These are phyloP conservation scores for Noctilio leporinus DNA, from an alignment of 2,113 vertebrate genomes.

Conservation along the genomic window DNA sequence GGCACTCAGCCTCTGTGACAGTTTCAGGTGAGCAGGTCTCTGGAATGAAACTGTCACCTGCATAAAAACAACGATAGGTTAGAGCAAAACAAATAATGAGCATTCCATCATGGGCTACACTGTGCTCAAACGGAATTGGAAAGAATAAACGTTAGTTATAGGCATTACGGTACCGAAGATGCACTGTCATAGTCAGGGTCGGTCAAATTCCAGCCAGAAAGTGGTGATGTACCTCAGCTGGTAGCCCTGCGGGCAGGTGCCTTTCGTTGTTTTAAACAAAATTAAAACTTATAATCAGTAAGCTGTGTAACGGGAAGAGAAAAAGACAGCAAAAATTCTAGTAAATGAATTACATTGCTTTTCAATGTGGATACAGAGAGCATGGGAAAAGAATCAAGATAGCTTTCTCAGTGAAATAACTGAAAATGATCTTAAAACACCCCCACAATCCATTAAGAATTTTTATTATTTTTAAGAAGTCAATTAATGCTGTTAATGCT, in stretches of 20 bases:
- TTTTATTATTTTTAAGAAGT: not conserved
- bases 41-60: not conserved
- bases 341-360: not conserved
- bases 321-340: not conserved
- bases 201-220: not conserved
- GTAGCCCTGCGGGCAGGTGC: too few relatives aligned
- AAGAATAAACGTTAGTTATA: not conserved
- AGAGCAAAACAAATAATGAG: not conserved
- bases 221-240: not conserved
- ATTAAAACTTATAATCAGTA: not conserved
- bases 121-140: not conserved
- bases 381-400: not conserved
- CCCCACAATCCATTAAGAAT: not conserved
- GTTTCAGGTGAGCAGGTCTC: not conserved
- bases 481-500: not conserved
- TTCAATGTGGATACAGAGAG: not conserved
- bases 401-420: not conserved
- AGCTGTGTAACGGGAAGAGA: not conserved
- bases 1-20: not conserved
- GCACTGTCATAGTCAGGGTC: not conserved
- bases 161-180: not conserved
- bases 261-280: not conserved
- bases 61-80: not conserved
- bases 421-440: not conserved
- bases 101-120: not conserved